Conservation (phyloP, 2,888 invertebrate species). For the Hirtodrosophila confusa region DNA sequence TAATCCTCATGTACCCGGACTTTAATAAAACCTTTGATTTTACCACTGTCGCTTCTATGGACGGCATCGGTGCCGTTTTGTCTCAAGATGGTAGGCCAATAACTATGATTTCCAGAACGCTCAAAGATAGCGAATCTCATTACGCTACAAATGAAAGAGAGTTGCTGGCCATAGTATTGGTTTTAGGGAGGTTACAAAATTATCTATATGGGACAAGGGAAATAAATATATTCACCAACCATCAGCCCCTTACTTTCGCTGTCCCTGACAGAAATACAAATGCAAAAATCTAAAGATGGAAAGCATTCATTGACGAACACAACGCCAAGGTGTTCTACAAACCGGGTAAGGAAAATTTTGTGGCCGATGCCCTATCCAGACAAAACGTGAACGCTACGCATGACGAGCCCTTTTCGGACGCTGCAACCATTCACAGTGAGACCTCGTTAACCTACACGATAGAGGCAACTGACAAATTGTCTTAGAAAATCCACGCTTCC, state of each 20-base stretch:
- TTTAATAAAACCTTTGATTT: not conserved
- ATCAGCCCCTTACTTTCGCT: too few relatives aligned
- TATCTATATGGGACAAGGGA: conserved; percentile 8
- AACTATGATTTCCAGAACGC: conserved; percentile 1
- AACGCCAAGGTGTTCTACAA: too few relatives aligned
- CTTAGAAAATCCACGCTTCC: not conserved
- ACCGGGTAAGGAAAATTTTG: conserved; percentile 1
- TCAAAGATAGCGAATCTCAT: conserved; percentile 3
- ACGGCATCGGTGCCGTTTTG: conserved; percentile 1
- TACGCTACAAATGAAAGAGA: conserved; percentile 11
- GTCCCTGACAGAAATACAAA: too few relatives aligned
- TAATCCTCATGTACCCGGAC: conserved; percentile 4
- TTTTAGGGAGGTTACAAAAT: conserved; percentile 11
- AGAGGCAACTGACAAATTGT: not conserved
- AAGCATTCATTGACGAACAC: too few relatives aligned
- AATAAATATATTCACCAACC: too few relatives aligned
- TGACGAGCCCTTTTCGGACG: not conserved
- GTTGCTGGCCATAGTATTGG: conserved; percentile 1
- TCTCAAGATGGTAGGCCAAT: not conserved
- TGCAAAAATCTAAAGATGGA: too few relatives aligned
- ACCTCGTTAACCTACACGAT: not conserved
- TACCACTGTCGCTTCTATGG: not conserved
- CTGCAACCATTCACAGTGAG: too few relatives aligned
- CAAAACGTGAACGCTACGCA: not conserved
- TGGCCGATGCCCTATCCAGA: not conserved